Evolutionary conservation across 2,888 invertebrate species (phyloP).

Genomic region (Thecocarcelia acutangulata): DNA sequence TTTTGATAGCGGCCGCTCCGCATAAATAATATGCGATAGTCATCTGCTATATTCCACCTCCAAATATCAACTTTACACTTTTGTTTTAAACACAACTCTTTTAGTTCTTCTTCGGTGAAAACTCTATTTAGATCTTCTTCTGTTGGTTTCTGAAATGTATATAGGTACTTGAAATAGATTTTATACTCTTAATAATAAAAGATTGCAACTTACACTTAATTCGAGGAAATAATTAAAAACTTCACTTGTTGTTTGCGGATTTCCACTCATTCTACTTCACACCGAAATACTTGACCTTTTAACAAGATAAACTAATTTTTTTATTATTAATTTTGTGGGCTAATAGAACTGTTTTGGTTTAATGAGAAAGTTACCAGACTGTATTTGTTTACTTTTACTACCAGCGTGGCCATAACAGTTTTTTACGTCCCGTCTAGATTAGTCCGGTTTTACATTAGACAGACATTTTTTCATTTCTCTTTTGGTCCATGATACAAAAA

Average conservation of each 20-base stretch:
- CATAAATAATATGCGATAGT: conserved; percentile 38
- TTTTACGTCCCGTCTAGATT: too few species aligned
- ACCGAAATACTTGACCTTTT: too few species aligned
- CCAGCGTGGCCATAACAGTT: too few species aligned
- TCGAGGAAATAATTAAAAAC: conserved; percentile 37
- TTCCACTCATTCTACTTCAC: conserved; percentile 15
- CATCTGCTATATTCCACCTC: conserved; percentile 50
- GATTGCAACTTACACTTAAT: conserved; percentile 26
- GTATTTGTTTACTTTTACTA: too few species aligned
- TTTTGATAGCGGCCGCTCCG: conserved; percentile 39
- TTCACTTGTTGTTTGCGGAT: neutral
- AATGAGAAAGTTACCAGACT: too few species aligned
- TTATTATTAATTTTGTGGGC: too few species aligned
- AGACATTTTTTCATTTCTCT: too few species aligned
- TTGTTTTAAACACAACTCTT: conserved; percentile 49
- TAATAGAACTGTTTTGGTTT: too few species aligned
- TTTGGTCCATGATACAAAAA: too few species aligned
- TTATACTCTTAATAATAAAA: neutral
- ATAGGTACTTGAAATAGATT: neutral
- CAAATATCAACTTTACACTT: conserved; percentile 48
- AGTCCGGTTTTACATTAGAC: too few species aligned
- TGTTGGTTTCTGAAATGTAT: conserved; percentile 31
- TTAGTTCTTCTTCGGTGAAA: conserved; percentile 35
- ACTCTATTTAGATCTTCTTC: conserved; percentile 48
- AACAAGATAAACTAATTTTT: too few species aligned